Evolutionary conservation across 2,113 vertebrate species (phyloP), one percentile per base, ranked within the genome.

Genomic region (Monopterus albus): DNA sequence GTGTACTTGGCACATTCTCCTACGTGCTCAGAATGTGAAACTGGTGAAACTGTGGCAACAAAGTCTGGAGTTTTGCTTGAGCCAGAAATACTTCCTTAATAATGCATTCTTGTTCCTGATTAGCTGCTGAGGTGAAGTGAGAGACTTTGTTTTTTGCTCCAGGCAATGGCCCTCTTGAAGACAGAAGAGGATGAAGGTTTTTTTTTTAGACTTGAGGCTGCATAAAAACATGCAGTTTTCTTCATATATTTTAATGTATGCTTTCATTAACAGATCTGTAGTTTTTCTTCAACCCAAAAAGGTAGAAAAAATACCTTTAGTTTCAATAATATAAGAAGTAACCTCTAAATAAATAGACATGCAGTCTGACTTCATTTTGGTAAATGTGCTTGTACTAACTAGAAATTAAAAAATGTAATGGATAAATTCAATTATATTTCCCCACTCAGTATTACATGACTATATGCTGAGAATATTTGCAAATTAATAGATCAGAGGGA

Each of bases 41-140:
- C n/a, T n/a, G n/a, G 17, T 2, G 17, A 31, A 5, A 17, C 29
- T 55, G 6, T 0, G 15, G 42, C 55, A 77, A 74, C 49, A 69
- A 70, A 73, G 46, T 33, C 28, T 11, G 9, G 18, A 40, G 58
- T 51, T 69, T 49, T 7, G 67, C 43, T 38, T 23, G 26, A 74
- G 65, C 65, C 28, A 52, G 50, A 78, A 76, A 71, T 78, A 23
- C 35, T 63, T 72, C 49, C 42, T 11, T 45, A 61, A 50, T 70
- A 33, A 57, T 46, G 21, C 64, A 58, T 69, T 81, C 38, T 79
- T 72, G 33, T 46, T 26, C 72, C 56, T 31, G 63, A 79, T 74
- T 77, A 71, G 56, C 75, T 69, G 53, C 59, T 25, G 47, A 40
- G 67, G 52, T 46, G 26, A 65, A 57, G 15, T 61, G 50, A 75